A percentile compares a stretch with the other conserved stretches of the same genome.
These are phyloP conservation scores for Drosophila guanche DNA, from an alignment of 1,140 invertebrate genomes.

Conservation along the genomic window DNA sequence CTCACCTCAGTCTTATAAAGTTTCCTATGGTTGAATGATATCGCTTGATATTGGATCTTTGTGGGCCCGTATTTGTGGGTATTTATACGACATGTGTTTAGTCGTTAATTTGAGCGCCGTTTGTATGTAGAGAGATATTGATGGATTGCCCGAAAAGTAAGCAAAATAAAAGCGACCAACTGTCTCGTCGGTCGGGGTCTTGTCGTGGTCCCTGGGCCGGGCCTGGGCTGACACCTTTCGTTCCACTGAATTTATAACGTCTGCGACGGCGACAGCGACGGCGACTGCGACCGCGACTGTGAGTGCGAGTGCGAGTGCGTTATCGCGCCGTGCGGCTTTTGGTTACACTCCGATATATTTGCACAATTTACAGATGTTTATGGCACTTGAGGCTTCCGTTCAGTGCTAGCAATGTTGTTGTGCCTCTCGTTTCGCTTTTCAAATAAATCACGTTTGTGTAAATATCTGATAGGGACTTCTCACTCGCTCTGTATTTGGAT, in stretches of 20 bases:
- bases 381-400: slow-evolving; percentile 41
- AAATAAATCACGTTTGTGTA: slow-evolving; percentile 74
- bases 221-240: slow-evolving; percentile 45
- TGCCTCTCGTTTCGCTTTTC: slow-evolving; percentile 39
- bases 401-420: not conserved
- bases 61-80: slow-evolving; percentile 29
- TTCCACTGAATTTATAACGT: slow-evolving; percentile 68
- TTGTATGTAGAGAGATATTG: slow-evolving; percentile 41
- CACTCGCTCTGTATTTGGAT: not conserved
- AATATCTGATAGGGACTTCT: slow-evolving; percentile 52
- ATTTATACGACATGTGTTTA: slow-evolving; percentile 53
- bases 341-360: slow-evolving; percentile 59
- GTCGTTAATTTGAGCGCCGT: slow-evolving; percentile 72
- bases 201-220: slow-evolving; percentile 1
- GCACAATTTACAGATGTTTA: slow-evolving; percentile 79
- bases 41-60: slow-evolving; percentile 49
- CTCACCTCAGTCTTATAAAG: slow-evolving; percentile 83
- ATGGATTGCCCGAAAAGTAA: slow-evolving; percentile 64
- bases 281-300: slow-evolving; percentile 12
- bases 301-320: slow-evolving; percentile 21
- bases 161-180: slow-evolving; percentile 52
- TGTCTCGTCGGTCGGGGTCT: slow-evolving; percentile 33
- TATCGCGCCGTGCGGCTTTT: slow-evolving; percentile 41
- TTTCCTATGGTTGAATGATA: slow-evolving; percentile 72
- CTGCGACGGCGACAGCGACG: slow-evolving; percentile 16